Evolutionary conservation across 2,888 invertebrate species (phyloP).

Genomic region (Aricia artaxerxes): DNA sequence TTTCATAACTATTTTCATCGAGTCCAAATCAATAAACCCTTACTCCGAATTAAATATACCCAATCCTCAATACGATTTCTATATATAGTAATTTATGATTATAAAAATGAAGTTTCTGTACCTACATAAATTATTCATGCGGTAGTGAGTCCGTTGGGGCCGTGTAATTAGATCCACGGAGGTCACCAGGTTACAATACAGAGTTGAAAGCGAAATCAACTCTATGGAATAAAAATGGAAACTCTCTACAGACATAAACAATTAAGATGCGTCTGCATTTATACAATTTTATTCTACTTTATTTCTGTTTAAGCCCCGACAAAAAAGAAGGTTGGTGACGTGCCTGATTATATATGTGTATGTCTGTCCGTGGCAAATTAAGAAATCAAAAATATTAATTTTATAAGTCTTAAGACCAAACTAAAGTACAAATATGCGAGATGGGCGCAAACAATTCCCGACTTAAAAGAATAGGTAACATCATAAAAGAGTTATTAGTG

Average conservation of each 20-base stretch:
- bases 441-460: no score
- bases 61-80: background rate
- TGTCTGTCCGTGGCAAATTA: no score
- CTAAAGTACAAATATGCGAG: no score
- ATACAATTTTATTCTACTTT: background rate
- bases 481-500: no score
- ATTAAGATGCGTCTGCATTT: background rate
- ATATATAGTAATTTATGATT: background rate
- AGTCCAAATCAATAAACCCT: background rate
- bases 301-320: background rate
- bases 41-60: background rate
- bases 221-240: background rate
- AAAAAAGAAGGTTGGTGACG: no score
- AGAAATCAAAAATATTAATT: no score
- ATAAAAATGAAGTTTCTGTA: background rate
- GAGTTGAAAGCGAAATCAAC: background rate
- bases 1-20: background rate
- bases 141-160: background rate
- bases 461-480: no score
- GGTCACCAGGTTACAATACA: slow-evolving; percentile 11
- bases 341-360: no score
- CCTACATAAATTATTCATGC: background rate
- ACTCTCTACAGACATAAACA: background rate
- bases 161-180: background rate
- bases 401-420: no score